Conservation (phyloP, 2,113 vertebrate genomes). For the Carollia perspicillata region DNA sequence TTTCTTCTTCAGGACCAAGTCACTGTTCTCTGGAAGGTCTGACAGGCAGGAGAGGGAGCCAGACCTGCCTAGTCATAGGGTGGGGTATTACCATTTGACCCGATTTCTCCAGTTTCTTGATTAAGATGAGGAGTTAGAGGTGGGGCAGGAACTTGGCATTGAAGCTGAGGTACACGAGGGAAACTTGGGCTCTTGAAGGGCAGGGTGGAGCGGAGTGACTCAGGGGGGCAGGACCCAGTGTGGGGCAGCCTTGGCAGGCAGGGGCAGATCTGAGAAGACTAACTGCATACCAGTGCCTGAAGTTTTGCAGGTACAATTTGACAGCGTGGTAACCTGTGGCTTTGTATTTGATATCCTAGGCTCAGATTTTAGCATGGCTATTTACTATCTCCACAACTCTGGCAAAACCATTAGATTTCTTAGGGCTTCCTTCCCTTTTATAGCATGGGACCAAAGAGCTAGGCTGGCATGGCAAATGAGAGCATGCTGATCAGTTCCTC, state of each 20-base stretch:
- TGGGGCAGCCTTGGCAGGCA: conserved; percentile 12
- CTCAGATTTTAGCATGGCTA: not conserved
- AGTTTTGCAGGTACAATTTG: not conserved
- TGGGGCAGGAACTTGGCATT: not conserved
- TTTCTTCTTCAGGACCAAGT: not conserved
- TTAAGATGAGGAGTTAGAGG: not conserved
- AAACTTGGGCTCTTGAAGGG: not conserved
- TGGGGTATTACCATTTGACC: not conserved
- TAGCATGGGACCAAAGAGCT: not conserved
- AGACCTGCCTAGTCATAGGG: not conserved
- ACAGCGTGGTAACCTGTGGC: not conserved
- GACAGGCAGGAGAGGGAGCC: not conserved
- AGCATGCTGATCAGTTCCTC: not conserved
- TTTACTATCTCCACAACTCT: not conserved
- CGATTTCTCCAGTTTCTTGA: not conserved
- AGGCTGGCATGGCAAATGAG: not conserved
- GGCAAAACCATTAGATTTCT: not conserved
- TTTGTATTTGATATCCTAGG: not conserved
- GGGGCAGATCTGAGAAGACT: not conserved
- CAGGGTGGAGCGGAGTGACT: conserved; percentile 34
- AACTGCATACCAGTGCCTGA: not conserved
- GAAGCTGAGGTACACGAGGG: not conserved
- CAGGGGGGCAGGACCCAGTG: not conserved
- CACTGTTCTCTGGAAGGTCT: not conserved
- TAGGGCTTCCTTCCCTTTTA: not conserved